Base-by-base conservation (phyloP, 1,140 invertebrate species). In the Saccostrea echinata region DNA sequence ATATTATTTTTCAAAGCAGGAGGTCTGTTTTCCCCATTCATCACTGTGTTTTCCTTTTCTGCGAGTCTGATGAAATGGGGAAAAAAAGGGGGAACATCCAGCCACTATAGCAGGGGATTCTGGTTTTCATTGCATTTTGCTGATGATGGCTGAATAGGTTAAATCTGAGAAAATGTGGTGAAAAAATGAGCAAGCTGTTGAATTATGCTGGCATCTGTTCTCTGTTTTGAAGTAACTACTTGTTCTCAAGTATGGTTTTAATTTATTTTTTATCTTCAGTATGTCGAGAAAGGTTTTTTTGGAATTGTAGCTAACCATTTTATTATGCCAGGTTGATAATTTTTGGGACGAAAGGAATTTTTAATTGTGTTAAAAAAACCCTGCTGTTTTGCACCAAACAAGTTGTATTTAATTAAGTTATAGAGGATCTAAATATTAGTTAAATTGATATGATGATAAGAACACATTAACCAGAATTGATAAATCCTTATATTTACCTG, bases 111-210 rank as follows among this genome's bases (percentile, higher is more conserved):
- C 55, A 61, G 13, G 55, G n/a, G 55, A 61, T 21, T 18, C 0
- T 61, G n/a, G 55, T 61, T 61, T 21, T 57, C 55, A 61, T 61
- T 61, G 55, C 55, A 16, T 18, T n/a, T 6, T 18, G 55, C 55
- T 61, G 55, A 61, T 61, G 55, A 61, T 61, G 18, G 55, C 18
- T 61, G n/a, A 61, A 61, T 61, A n/a, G 55, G 55, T 61, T 21
- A 61, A 21, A 61, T 61, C 55, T 18, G 55, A 61, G 55, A 61
- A 61, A 61, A 61, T 61, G 55, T 61, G 55, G 55, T 61, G 55
- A 61, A 61, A 61, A 61, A 61, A 61, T 61, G 55, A 61, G 55
- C 55, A 61, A 61, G 55, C 55, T 61, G 55, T 61, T n/a, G 55
- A 61, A 21, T 18, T 61, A 21, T 61, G n/a, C 18, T 21, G 55